phyloP scores from a whole-genome alignment of 2,888 invertebrate genomes.

The Tricholauxania praeusta region DNA sequence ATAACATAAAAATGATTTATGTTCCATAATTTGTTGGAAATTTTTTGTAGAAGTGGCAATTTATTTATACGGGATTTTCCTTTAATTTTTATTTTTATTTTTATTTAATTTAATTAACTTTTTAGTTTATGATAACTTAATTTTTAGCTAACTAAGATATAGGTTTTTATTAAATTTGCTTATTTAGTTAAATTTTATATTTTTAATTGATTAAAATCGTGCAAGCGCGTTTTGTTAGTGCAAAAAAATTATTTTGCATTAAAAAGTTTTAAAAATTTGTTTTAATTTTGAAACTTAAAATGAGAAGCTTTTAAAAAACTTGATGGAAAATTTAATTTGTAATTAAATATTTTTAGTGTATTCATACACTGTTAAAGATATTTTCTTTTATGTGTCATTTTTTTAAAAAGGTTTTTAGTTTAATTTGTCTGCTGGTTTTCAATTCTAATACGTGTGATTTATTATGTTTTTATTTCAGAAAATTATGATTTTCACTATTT shows the following conservation, averaged over 20 bases:
- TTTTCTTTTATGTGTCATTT: conserved; percentile 28
- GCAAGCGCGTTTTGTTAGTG: background rate
- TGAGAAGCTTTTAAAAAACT: conserved; percentile 14
- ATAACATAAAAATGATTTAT: conserved; percentile 58
- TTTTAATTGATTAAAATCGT: background rate
- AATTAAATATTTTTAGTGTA: conserved; percentile 1
- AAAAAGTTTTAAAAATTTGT: background rate
- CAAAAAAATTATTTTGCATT: background rate
- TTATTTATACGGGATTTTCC: background rate
- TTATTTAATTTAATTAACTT: background rate
- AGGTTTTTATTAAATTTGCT: background rate
- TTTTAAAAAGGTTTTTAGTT: background rate
- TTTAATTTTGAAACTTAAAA: no score
- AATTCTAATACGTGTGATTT: background rate
- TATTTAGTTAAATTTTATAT: background rate
- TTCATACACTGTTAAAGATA: conserved; percentile 22
- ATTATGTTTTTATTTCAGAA: background rate
- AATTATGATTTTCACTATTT: background rate
- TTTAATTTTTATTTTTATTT: background rate
- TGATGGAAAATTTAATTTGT: conserved; percentile 1
- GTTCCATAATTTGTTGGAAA: conserved; percentile 55
- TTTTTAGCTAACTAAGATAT: background rate
- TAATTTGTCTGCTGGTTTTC: background rate
- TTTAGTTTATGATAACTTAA: background rate
- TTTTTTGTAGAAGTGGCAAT: background rate